Conservation (phyloP, 1,140 invertebrate species). For the Mylabris phalerata region DNA sequence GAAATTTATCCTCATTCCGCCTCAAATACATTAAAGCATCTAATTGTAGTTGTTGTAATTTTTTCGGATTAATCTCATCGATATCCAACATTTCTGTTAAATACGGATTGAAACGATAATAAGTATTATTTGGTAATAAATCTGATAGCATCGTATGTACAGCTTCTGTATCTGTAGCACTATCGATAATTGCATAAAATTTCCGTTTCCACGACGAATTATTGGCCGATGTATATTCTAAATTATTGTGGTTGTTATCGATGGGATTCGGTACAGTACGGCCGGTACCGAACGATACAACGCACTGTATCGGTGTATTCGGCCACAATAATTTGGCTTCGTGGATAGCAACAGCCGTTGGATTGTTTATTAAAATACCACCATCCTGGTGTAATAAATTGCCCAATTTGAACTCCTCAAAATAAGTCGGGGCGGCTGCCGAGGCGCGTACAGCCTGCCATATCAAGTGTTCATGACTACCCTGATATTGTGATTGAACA, state of each 20-base stretch:
- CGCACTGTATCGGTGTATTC: conserved; percentile 68
- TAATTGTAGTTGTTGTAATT: conserved; percentile 53
- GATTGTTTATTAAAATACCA: conserved; percentile 87
- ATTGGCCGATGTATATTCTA: conserved; percentile 12
- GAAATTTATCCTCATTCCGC: conserved; percentile 70
- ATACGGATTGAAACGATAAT: conserved; percentile 89
- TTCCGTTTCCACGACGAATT: conserved; percentile 70
- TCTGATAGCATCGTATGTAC: conserved; percentile 79
- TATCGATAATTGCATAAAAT: conserved; percentile 78
- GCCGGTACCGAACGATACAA: conserved; percentile 87
- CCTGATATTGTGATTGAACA: conserved; percentile 70
- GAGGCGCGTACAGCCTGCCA: conserved; percentile 90
- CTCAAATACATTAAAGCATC: conserved; percentile 71
- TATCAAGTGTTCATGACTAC: conserved; percentile 62
- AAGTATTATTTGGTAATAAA: conserved; percentile 67
- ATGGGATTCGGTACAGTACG: conserved; percentile 44
- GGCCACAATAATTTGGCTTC: conserved; percentile 86
- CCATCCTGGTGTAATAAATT: conserved; percentile 80
- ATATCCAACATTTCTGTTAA: conserved; percentile 75
- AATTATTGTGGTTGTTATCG: conserved; percentile 31
- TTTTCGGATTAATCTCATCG: conserved; percentile 72
- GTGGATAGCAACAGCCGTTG: conserved; percentile 82
- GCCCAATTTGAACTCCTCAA: conserved; percentile 74
- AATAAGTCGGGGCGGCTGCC: conserved; percentile 88
- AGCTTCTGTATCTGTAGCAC: conserved; percentile 84